A percentile compares a stretch with the other conserved stretches of the same genome.
Evolutionary conservation across 2,113 vertebrate genomes (phyloP).

Genomic region (Ailurus styani): DNA sequence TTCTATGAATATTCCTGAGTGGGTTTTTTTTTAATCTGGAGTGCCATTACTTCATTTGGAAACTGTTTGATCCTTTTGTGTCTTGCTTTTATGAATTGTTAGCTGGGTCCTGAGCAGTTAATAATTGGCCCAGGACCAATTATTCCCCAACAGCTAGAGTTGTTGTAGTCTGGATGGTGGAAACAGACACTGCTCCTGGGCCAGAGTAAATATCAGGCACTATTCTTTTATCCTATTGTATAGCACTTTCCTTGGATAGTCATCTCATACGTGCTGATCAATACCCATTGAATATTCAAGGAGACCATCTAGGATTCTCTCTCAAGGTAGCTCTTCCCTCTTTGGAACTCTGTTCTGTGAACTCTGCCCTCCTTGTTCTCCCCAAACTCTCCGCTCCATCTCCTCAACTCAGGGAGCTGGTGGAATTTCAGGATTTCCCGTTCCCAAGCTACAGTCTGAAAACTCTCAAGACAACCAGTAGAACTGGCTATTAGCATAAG

Average conservation of each 20-base stretch:
- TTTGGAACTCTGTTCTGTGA: neutral
- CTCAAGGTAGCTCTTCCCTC: neutral
- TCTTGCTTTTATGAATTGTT: neutral
- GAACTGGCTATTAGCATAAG: accelerated
- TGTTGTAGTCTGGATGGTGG: too few relatives aligned
- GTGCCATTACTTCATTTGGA: neutral
- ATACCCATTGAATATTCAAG: too few relatives aligned
- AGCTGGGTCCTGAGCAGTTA: too few relatives aligned
- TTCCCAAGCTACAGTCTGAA: neutral
- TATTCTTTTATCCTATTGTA: accelerated
- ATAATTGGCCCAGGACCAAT: neutral
- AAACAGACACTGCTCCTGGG: neutral
- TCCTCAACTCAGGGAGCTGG: neutral
- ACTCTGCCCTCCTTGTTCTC: neutral
- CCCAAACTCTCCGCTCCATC: neutral
- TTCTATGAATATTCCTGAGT: neutral
- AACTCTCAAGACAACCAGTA: neutral
- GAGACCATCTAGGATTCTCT: neutral
- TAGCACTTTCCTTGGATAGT: neutral
- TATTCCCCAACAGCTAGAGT: neutral
- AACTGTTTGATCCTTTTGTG: neutral
- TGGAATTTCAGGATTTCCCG: neutral
- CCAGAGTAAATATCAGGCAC: neutral
- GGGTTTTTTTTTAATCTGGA: neutral
- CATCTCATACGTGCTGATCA: neutral